Percentiles rank a stretch among this genome's conserved stretches.
These are phyloP conservation scores for Lasioglossum oenotherae DNA, from an alignment of 2,888 invertebrate species.

Conservation along the genomic window DNA sequence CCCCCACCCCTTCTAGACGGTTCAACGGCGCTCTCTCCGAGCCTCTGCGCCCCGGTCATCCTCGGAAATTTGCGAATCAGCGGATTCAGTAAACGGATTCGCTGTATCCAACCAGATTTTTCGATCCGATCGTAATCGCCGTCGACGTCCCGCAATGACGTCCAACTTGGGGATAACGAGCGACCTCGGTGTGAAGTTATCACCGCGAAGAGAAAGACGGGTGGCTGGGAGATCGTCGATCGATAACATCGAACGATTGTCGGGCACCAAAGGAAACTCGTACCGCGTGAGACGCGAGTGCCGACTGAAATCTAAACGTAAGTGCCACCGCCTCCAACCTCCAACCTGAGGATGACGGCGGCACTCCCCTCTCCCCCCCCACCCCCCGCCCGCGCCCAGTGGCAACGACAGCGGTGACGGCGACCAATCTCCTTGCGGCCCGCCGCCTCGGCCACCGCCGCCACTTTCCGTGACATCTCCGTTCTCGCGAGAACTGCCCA, in stretches of 20 bases:
- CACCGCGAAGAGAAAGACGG: not conserved
- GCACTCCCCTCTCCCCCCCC: constrained; percentile 51
- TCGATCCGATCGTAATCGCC: not conserved
- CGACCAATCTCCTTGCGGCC: constrained; percentile 51
- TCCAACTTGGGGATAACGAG: not conserved
- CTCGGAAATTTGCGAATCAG: not conserved
- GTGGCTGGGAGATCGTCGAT: not conserved
- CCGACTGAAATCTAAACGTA: constrained; percentile 82
- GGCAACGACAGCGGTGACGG: constrained; percentile 48
- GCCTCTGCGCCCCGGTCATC: not conserved
- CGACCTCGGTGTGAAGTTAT: not conserved
- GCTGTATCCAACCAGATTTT: not conserved
- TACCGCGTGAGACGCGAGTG: constrained; percentile 80
- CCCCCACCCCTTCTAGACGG: too few relatives aligned
- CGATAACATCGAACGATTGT: constrained; percentile 17
- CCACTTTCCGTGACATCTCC: constrained; percentile 65
- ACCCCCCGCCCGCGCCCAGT: constrained; percentile 66
- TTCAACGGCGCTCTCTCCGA: not conserved
- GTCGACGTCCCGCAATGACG: not conserved
- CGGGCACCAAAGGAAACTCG: constrained; percentile 64
- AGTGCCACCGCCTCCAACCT: constrained; percentile 81
- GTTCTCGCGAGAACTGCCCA: constrained; percentile 62
- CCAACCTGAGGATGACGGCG: constrained; percentile 81
- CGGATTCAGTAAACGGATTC: not conserved
- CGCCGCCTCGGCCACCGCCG: constrained; percentile 38